Evolutionary conservation across 2,113 vertebrate species (phyloP).

Genomic region (Heptranchias perlo): DNA sequence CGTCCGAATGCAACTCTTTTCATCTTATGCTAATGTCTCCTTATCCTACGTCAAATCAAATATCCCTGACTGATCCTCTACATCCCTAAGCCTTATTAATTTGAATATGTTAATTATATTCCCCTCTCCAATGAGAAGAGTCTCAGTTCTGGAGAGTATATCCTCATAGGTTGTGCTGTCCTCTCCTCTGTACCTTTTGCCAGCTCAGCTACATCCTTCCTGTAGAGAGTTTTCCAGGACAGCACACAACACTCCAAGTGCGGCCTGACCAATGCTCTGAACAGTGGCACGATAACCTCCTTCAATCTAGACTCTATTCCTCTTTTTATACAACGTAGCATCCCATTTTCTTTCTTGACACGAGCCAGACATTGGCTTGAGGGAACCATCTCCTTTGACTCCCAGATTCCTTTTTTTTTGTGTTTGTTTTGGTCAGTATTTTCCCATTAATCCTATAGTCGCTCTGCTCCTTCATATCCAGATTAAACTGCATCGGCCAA

Average conservation of each 20-base stretch:
- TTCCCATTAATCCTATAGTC: background rate
- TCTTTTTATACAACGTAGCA: background rate
- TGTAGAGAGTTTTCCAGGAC: background rate
- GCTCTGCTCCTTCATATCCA: background rate
- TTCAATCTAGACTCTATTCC: background rate
- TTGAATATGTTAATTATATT: background rate
- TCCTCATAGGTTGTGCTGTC: background rate
- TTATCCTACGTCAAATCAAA: background rate
- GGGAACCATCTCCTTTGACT: background rate
- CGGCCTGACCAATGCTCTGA: background rate
- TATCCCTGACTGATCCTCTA: background rate
- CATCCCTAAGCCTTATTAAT: background rate
- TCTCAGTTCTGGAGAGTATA: too few relatives aligned
- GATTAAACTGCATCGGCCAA: background rate
- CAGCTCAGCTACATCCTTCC: background rate
- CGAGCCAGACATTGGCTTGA: background rate
- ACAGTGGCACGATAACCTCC: background rate
- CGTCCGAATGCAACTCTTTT: background rate
- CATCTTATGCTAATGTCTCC: background rate
- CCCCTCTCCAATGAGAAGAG: background rate
- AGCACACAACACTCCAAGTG: background rate
- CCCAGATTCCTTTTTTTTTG: background rate
- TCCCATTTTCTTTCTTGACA: background rate
- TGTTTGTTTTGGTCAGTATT: background rate
- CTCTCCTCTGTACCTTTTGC: background rate